A percentile compares a stretch with the other conserved stretches of the same genome.
These are phyloP conservation scores for Drosophila eohydei DNA, from an alignment of 2,888 invertebrate genomes.

Conservation along the genomic window DNA sequence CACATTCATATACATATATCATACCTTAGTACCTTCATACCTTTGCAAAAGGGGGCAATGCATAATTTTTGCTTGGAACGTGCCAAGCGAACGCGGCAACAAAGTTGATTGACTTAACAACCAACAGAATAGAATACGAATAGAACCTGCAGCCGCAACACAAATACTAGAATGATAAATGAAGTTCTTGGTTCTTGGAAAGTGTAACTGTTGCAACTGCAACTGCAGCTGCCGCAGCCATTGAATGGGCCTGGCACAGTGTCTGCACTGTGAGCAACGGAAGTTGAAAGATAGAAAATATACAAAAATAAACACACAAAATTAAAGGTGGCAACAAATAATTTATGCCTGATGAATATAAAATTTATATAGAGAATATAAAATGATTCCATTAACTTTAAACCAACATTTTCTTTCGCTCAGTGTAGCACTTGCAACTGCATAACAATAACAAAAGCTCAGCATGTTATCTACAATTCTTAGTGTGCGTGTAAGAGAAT, in stretches of 20 bases:
- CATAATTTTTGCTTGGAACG: slow-evolving; percentile 42
- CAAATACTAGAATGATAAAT: slow-evolving; percentile 33
- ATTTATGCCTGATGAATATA: neutral
- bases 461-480: slow-evolving; percentile 28
- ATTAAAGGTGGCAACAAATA: neutral
- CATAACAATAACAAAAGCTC: slow-evolving; percentile 49
- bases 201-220: slow-evolving; percentile 26
- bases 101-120: slow-evolving; percentile 62
- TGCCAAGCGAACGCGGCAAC: slow-evolving; percentile 43
- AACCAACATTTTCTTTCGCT: slow-evolving; percentile 3
- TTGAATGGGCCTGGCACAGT: slow-evolving; percentile 11
- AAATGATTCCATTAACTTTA: no score
- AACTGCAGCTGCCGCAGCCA: slow-evolving; percentile 16
- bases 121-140: slow-evolving; percentile 19
- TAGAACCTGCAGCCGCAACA: slow-evolving; percentile 13
- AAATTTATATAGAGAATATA: neutral
- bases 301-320: neutral
- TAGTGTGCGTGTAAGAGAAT: neutral
- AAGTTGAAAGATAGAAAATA: neutral
- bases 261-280: slow-evolving; percentile 16
- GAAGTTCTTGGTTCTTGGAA: slow-evolving; percentile 33
- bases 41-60: slow-evolving; percentile 7
- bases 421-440: slow-evolving; percentile 40
- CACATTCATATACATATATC: neutral
- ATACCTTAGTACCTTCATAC: neutral